These are phyloP conservation scores for Limnephilus marmoratus DNA, from an alignment of 2,888 invertebrate species.

Conservation along the genomic window DNA sequence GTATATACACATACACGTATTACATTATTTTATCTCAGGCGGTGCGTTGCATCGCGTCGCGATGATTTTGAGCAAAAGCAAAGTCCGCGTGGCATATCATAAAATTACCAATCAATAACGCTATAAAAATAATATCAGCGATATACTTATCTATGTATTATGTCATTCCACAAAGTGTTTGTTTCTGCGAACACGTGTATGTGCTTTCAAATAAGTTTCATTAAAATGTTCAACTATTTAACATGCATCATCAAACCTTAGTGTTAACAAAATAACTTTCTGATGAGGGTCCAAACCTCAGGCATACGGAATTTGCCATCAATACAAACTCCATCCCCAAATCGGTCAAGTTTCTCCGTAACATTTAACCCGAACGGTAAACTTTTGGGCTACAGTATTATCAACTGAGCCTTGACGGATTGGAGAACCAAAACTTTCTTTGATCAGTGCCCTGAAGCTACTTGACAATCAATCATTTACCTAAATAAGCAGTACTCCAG, in stretches of 20 bases:
- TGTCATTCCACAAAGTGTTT: neutral
- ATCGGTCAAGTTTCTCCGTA: conserved; percentile 9
- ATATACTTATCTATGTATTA: too few relatives aligned
- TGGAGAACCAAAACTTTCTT: neutral
- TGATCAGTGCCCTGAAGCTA: neutral
- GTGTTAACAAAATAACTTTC: neutral
- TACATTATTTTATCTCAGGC: neutral
- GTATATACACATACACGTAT: too few relatives aligned
- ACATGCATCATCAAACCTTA: neutral
- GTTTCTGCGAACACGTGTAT: neutral
- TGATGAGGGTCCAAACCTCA: neutral
- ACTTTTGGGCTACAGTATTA: neutral
- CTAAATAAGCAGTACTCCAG: too few relatives aligned
- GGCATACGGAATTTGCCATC: neutral
- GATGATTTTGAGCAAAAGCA: neutral
- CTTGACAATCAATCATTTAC: neutral
- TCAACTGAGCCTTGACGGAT: neutral
- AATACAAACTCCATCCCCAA: neutral
- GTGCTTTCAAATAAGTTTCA: neutral
- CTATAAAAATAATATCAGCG: too few relatives aligned
- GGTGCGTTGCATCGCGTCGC: too few relatives aligned
- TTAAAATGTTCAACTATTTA: neutral
- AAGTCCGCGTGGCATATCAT: neutral
- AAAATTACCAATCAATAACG: too few relatives aligned
- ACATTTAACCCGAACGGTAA: conserved; percentile 5